These are phyloP conservation scores for Pteruthius melanotis DNA, from an alignment of 2,113 vertebrate species.

Conservation along the genomic window DNA sequence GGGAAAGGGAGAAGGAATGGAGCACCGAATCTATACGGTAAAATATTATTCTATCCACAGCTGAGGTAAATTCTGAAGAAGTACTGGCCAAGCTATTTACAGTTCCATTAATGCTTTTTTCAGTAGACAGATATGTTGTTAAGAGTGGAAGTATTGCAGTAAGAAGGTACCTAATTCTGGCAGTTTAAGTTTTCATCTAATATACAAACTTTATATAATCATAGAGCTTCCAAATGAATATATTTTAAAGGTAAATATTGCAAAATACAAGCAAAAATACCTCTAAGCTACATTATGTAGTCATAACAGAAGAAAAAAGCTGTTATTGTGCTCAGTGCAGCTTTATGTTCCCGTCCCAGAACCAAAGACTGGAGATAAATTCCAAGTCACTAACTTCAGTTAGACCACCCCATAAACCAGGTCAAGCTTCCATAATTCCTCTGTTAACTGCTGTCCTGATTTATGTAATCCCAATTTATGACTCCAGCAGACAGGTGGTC, in stretches of 20 bases:
- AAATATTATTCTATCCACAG: not conserved
- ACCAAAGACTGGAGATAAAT: not conserved
- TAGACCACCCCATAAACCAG: not conserved
- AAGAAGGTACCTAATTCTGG: not conserved
- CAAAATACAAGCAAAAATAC: not conserved
- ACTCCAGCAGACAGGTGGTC: not conserved
- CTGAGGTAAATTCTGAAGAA: not conserved
- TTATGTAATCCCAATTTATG: conserved; percentile 11
- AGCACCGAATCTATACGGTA: not conserved
- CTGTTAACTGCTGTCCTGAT: not conserved
- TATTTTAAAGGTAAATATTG: not conserved
- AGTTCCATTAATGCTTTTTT: not conserved
- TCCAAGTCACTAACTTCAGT: conserved; percentile 3
- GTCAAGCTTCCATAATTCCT: conserved; percentile 24
- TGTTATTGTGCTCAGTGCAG: not conserved
- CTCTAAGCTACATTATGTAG: not conserved
- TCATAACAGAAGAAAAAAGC: not conserved
- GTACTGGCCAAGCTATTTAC: not conserved
- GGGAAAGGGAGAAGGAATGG: not conserved
- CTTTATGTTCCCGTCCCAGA: not conserved
- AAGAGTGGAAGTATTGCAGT: not conserved
- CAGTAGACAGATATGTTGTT: not conserved
- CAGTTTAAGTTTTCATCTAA: not conserved
- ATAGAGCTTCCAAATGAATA: not conserved
- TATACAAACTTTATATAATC: not conserved